Conservation (phyloP, 2,113 vertebrate genomes). For the Hippocampus mohnikei region DNA sequence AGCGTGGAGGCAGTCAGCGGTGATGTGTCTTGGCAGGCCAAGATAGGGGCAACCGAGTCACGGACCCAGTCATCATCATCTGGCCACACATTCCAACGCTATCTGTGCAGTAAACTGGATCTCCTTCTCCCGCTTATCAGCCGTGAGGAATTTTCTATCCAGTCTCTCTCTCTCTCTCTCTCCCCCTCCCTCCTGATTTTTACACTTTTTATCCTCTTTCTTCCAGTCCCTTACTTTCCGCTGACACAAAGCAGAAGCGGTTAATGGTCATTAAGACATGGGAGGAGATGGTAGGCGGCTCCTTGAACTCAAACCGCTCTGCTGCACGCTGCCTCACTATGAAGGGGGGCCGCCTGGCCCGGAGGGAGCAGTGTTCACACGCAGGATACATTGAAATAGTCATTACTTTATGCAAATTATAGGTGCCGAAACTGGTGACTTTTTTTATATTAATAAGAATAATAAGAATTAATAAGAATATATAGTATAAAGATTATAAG, state of each 20-base stretch:
- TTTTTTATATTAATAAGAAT: background rate
- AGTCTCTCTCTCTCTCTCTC: constrained; percentile 44
- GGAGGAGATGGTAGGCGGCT: constrained; percentile 61
- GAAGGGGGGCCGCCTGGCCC: constrained; percentile 9
- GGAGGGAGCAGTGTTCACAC: constrained; percentile 1
- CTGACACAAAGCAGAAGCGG: constrained; percentile 69
- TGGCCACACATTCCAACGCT: constrained; percentile 74
- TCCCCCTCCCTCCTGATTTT: constrained; percentile 12
- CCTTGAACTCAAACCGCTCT: constrained; percentile 62
- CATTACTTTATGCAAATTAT: background rate
- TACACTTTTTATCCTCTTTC: background rate
- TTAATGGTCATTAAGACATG: constrained; percentile 73
- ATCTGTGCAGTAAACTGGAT: constrained; percentile 81
- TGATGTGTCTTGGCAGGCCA: constrained; percentile 71
- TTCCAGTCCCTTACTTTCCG: constrained; percentile 56
- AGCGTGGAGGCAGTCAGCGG: constrained; percentile 48
- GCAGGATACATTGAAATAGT: background rate
- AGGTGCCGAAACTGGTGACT: background rate
- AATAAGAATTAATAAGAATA: no score
- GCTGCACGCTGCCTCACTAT: constrained; percentile 43
- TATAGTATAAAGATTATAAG: no score
- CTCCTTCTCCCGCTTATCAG: constrained; percentile 78
- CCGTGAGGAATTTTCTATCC: constrained; percentile 75
- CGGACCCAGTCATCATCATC: constrained; percentile 71
- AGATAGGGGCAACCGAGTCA: constrained; percentile 70